These are phyloP conservation scores for Malurus elegans DNA, from an alignment of 2,113 vertebrate genomes.

Conservation along the genomic window DNA sequence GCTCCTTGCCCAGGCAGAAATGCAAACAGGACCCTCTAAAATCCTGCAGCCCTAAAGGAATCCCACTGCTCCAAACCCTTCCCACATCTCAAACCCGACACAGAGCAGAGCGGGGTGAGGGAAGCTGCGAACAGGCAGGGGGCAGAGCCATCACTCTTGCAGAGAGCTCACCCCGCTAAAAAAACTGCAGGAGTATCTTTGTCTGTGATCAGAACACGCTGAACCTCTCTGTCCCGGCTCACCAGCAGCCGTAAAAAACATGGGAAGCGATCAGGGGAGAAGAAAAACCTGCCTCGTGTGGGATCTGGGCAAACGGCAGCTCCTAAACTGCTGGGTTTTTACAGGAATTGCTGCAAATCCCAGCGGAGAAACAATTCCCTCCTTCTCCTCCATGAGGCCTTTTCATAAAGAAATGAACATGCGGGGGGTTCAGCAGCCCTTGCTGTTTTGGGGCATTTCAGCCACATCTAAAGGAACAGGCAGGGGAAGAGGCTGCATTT, in stretches of 20 bases:
- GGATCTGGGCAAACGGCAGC: neutral
- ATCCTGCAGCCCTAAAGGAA: neutral
- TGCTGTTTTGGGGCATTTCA: neutral
- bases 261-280: neutral
- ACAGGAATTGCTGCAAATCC: neutral
- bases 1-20: neutral
- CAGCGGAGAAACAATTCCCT: neutral
- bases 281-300: neutral
- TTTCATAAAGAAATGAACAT: neutral
- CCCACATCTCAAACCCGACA: neutral
- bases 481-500: neutral
- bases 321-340: neutral
- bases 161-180: neutral
- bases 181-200: neutral
- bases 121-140: neutral
- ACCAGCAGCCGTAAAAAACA: neutral
- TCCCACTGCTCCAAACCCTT: neutral
- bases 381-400: neutral
- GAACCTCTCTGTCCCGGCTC: neutral
- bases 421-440: neutral
- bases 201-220: neutral
- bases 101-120: neutral
- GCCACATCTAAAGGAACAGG: neutral
- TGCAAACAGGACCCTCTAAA: neutral
- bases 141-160: neutral